Base-by-base conservation (phyloP, 2,888 invertebrate genomes). In the Exephanes ischioxanthus region DNA sequence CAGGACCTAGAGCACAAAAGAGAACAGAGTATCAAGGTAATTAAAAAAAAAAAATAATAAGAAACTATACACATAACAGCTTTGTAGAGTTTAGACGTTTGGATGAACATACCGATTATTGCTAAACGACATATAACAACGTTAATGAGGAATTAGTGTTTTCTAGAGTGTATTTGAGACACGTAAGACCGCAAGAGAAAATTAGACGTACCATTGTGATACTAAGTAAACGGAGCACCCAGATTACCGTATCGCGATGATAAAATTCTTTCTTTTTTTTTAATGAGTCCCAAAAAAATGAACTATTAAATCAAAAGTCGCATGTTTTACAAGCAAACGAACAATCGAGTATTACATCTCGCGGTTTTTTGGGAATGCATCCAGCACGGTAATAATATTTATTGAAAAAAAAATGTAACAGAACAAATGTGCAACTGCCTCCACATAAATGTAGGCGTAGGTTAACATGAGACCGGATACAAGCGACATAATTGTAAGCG, bases 181-280 rank as follows among this genome's bases (percentile, higher is more conserved):
- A 72, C 22, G 11, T 14, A 41, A 22, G 22, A 67, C 70, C 30
- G 37, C 72, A 81, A 83, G 73, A 48, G 63, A 82, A 82, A 73
- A 79, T 75, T 92, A 92, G 91, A 90, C 88, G 87, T 91, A 91
- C 89, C 91, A 89, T 92, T 92, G 93, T 93, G 93, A 93, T 93
- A 93, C 88, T 90, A 91, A 90, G 87, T 90, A 87, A 88, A 89
- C 85, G 85, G 87, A 88, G 90, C 91, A 91, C 89, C 90, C 90
- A 87, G 88, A 89, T 88, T 78, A 30, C 55, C 67, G 53, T 68
- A 76, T 70, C 70, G 22, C 16, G 70, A 63, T 67, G 14, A 26
- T 53, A 45, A 55, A 45, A 68, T 79, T 58, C n/a, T 79, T 66
- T 73, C 71, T 66, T 73, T 73, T 61, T 61, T 55, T 67, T 37